These are phyloP conservation scores for Caenorhabditis angaria DNA, from an alignment of 2,888 invertebrate species.

Conservation along the genomic window DNA sequence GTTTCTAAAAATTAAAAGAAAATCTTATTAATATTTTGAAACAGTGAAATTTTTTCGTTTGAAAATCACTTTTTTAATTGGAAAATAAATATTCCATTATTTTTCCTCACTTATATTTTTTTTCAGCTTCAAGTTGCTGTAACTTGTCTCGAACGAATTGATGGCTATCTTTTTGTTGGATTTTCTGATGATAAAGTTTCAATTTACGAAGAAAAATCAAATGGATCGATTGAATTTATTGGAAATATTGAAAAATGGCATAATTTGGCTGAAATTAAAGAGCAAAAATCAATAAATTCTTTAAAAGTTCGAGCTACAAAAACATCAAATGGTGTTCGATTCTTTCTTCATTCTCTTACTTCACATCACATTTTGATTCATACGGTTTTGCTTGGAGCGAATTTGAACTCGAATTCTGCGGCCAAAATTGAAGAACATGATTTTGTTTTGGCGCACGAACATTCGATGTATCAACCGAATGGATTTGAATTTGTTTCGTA, in stretches of 20 bases:
- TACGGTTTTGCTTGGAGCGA: slow-evolving; percentile 16
- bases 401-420: no score
- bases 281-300: no score
- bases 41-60: no score
- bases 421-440: slow-evolving; percentile 36
- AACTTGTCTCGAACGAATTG: slow-evolving; percentile 38
- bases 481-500: slow-evolving; percentile 44
- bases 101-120: neutral
- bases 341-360: slow-evolving; percentile 46
- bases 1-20: no score
- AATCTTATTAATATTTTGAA: no score
- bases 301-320: slow-evolving; percentile 26
- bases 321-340: slow-evolving; percentile 34
- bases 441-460: slow-evolving; percentile 33
- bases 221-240: slow-evolving; percentile 31
- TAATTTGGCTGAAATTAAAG: no score
- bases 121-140: slow-evolving; percentile 19
- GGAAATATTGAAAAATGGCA: slow-evolving; percentile 46
- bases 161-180: slow-evolving; percentile 44
- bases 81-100: neutral
- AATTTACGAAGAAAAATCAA: slow-evolving; percentile 48
- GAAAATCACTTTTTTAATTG: no score
- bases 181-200: slow-evolving; percentile 45
- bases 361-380: slow-evolving; percentile 36
- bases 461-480: slow-evolving; percentile 25